Evolutionary conservation across 2,113 vertebrate genomes (phyloP).

Genomic region (Danio rerio): DNA sequence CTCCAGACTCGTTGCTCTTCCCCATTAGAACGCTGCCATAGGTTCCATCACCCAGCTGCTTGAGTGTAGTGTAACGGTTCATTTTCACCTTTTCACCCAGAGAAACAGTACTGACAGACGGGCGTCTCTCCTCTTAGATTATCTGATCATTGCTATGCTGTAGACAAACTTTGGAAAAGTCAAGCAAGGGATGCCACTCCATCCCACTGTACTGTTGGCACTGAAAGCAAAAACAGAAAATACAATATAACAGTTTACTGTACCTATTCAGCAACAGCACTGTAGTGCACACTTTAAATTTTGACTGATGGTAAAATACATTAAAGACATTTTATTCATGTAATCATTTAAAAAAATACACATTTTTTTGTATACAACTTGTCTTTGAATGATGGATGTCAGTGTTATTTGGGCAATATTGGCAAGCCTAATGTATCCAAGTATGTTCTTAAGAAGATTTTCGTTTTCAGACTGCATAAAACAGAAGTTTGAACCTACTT

Average conservation of each 20-base stretch:
- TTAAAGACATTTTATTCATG: too few relatives aligned
- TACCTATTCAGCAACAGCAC: neutral
- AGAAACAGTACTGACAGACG: neutral
- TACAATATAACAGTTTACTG: neutral
- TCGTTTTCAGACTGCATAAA: neutral
- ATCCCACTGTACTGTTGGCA: slow-evolving; percentile 38
- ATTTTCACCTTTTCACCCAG: slow-evolving; percentile 72
- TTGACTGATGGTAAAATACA: too few relatives aligned
- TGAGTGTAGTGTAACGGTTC: slow-evolving; percentile 96
- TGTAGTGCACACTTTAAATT: neutral
- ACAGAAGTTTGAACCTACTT: neutral
- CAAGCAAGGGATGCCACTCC: slow-evolving; percentile 56
- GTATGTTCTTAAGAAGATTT: too few relatives aligned
- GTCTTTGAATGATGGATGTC: too few relatives aligned
- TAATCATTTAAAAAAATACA: too few relatives aligned
- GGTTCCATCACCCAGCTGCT: slow-evolving; percentile 93
- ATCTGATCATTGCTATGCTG: slow-evolving; percentile 42
- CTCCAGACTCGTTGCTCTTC: slow-evolving; percentile 93
- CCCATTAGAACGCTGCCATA: slow-evolving; percentile 97
- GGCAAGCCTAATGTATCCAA: too few relatives aligned
- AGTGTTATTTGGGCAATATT: too few relatives aligned
- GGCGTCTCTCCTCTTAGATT: slow-evolving; percentile 3
- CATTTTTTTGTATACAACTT: too few relatives aligned
- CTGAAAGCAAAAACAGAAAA: slow-evolving; percentile 27
- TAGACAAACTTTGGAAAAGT: slow-evolving; percentile 59